Percentiles rank a stretch among this genome's conserved stretches.
phyloP scores from a whole-genome alignment of 2,888 invertebrate species.

The Dryadula phaetusa region DNA sequence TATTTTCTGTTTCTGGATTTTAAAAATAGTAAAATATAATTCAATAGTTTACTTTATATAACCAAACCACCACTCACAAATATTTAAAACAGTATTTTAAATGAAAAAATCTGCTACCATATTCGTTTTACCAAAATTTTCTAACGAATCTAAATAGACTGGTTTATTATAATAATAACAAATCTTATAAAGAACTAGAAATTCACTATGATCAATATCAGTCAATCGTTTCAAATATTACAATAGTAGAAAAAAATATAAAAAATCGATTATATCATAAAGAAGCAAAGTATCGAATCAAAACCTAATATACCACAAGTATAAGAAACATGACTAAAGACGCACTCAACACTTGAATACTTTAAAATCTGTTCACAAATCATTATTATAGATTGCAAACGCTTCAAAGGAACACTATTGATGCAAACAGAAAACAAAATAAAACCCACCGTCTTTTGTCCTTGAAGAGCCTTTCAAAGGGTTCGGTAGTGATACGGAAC shows the following conservation, averaged over 20 bases:
- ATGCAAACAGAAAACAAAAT: conserved; percentile 37
- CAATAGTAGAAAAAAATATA: background rate
- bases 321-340: conserved; percentile 22
- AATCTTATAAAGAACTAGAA: background rate
- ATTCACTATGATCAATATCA: background rate
- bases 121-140: too few relatives aligned
- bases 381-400: conserved; percentile 46
- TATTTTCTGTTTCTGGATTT: too few relatives aligned
- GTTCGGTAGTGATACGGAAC: conserved; percentile 65
- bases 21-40: too few relatives aligned
- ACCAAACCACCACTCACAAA: too few relatives aligned
- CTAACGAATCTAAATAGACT: too few relatives aligned
- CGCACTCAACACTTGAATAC: conserved; percentile 21
- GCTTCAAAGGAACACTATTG: conserved; percentile 41
- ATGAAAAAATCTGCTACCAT: too few relatives aligned
- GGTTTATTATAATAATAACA: background rate
- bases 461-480: conserved; percentile 53
- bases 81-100: too few relatives aligned
- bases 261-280: background rate
- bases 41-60: too few relatives aligned
- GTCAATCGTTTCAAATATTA: conserved; percentile 1
- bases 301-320: conserved; percentile 8
- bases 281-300: conserved; percentile 14
- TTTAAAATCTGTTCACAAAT: conserved; percentile 30
- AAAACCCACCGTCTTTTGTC: conserved; percentile 63